These are phyloP conservation scores for Tethea ocularis DNA, from an alignment of 2,888 invertebrate genomes.

Conservation along the genomic window DNA sequence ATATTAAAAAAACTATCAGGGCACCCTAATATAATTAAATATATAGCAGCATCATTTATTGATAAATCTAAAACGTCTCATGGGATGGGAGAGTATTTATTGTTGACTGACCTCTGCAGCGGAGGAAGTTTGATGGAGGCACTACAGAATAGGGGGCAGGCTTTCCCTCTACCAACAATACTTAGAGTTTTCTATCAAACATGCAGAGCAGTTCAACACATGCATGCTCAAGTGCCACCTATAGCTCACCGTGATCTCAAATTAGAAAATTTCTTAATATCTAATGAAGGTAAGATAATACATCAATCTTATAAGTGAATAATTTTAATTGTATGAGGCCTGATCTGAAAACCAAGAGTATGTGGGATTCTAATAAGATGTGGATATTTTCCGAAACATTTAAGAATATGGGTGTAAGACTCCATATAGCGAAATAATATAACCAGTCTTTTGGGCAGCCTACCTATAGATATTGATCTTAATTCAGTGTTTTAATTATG, in stretches of 20 bases:
- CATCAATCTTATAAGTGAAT: slow-evolving; percentile 13
- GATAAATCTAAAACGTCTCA: slow-evolving; percentile 91
- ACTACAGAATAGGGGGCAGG: slow-evolving; percentile 82
- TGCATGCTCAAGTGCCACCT: slow-evolving; percentile 96
- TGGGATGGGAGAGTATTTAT: slow-evolving; percentile 94
- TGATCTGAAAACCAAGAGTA: too few species aligned
- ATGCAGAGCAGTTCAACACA: slow-evolving; percentile 94
- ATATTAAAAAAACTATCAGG: slow-evolving; percentile 94
- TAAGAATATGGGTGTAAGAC: too few species aligned
- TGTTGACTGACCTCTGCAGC: slow-evolving; percentile 96
- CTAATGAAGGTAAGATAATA: slow-evolving; percentile 86
- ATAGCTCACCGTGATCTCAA: slow-evolving; percentile 98
- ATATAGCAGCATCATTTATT: slow-evolving; percentile 92
- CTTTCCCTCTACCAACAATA: slow-evolving; percentile 87
- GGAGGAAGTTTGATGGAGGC: slow-evolving; percentile 90
- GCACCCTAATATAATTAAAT: slow-evolving; percentile 96
- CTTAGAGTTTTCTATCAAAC: slow-evolving; percentile 96
- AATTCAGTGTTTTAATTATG: too few species aligned
- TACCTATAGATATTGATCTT: too few species aligned
- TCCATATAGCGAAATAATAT: too few species aligned
- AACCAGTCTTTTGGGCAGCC: too few species aligned
- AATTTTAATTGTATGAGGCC: background rate
- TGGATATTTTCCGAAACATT: too few species aligned
- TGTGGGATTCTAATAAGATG: too few species aligned
- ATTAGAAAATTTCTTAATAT: slow-evolving; percentile 96